phyloP scores from a whole-genome alignment of 2,888 invertebrate genomes.

The Spatulosminthurus flaviceps region DNA sequence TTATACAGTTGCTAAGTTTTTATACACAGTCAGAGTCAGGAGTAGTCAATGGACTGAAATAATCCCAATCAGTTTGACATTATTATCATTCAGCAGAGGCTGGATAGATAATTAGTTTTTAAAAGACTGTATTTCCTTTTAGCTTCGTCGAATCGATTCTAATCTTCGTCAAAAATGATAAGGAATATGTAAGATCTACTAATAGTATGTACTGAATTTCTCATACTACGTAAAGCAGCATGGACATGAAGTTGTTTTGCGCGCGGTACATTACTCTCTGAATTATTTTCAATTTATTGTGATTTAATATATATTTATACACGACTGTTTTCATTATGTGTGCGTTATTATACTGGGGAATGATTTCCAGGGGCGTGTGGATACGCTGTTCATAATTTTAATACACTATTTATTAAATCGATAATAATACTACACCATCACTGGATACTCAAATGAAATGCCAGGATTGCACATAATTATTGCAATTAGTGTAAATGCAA shows the following conservation, averaged over 20 bases:
- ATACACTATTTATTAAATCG: not conserved
- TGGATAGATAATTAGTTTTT: not conserved
- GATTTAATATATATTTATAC: not conserved
- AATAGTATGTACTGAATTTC: conserved; percentile 8
- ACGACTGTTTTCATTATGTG: not conserved
- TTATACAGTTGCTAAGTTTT: too few species aligned
- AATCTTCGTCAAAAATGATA: not conserved
- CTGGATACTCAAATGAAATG: too few species aligned
- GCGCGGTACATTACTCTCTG: not conserved
- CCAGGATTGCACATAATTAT: too few species aligned
- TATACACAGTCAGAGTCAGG: too few species aligned
- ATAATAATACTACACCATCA: not conserved
- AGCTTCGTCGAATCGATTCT: conserved; percentile 15
- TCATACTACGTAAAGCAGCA: too few species aligned
- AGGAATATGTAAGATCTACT: not conserved
- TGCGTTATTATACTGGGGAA: not conserved
- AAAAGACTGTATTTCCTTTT: not conserved
- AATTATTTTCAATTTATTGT: not conserved
- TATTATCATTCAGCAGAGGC: not conserved
- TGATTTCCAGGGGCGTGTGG: not conserved
- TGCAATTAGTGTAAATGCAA: not conserved
- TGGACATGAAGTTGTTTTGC: not conserved
- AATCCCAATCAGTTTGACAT: not conserved
- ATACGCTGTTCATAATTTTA: conserved; percentile 5
- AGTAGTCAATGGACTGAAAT: not conserved